phyloP scores from a whole-genome alignment of 2,797 vertebrate genomes.

The Poecilia velifera region DNA sequence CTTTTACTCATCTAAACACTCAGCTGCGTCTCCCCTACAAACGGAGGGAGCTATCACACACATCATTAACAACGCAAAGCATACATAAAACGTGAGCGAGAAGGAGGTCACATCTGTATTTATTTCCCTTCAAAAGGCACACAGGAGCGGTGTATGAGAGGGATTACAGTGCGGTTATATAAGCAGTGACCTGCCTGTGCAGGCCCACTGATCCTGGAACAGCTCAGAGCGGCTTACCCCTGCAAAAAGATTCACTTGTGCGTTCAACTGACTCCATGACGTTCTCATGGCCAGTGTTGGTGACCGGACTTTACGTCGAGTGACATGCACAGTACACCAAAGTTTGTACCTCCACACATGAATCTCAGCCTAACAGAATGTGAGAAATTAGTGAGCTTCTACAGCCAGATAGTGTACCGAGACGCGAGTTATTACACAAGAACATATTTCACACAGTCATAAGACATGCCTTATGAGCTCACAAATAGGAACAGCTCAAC shows the following conservation, averaged over 20 bases:
- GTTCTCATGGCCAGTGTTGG: neutral
- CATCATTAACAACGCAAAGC: slow-evolving; percentile 1
- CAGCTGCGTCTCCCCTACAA: slow-evolving; percentile 16
- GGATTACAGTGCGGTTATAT: slow-evolving; percentile 72
- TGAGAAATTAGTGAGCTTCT: neutral
- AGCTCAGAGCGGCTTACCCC: slow-evolving; percentile 58
- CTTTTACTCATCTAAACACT: slow-evolving; percentile 13
- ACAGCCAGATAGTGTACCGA: neutral
- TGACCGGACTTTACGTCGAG: neutral
- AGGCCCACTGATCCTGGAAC: slow-evolving; percentile 70
- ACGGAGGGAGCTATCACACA: slow-evolving; percentile 9
- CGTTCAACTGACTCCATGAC: slow-evolving; percentile 41
- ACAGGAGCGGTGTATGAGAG: slow-evolving; percentile 25
- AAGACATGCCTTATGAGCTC: neutral
- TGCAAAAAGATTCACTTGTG: slow-evolving; percentile 54
- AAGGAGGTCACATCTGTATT: slow-evolving; percentile 15
- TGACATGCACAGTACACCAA: neutral
- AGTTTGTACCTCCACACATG: neutral
- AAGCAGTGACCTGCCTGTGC: slow-evolving; percentile 69
- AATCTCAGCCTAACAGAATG: neutral
- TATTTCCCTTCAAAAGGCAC: slow-evolving; percentile 5
- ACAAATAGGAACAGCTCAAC: neutral
- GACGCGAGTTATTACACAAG: neutral
- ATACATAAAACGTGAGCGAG: slow-evolving; percentile 13
- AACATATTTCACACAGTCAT: neutral